phyloP scores from a whole-genome alignment of 1,140 invertebrate species.

The Pogonus chalceus region DNA sequence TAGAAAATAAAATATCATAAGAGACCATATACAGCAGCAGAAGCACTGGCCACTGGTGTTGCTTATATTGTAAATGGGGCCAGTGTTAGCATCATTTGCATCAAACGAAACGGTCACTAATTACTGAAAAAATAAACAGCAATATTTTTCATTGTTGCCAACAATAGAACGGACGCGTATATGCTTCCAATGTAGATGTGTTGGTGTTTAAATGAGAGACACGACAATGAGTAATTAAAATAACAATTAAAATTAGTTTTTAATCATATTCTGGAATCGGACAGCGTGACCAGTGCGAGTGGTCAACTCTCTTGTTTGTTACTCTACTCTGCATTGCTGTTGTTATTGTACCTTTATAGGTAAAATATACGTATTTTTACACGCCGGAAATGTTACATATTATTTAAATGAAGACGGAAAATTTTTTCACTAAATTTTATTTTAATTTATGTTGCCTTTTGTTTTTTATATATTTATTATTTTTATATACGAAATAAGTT shows the following conservation, averaged over 20 bases:
- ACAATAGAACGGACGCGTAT: conserved; percentile 3
- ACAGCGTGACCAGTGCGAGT: conserved; percentile 7
- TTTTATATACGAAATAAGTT: too few relatives aligned
- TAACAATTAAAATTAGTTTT: conserved; percentile 12
- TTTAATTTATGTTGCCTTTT: too few relatives aligned
- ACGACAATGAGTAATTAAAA: conserved; percentile 13
- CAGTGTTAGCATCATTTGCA: not conserved
- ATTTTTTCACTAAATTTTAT: too few relatives aligned
- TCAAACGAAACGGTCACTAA: conserved; percentile 6
- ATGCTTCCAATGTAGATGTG: not conserved
- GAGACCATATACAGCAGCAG: not conserved
- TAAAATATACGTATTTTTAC: too few relatives aligned
- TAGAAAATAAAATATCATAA: too few relatives aligned
- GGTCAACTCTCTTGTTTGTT: too few relatives aligned
- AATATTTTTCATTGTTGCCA: conserved; percentile 6
- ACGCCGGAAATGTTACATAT: too few relatives aligned
- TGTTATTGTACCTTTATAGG: too few relatives aligned
- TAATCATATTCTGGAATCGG: conserved; percentile 7
- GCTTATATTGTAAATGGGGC: not conserved
- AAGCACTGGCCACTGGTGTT: not conserved
- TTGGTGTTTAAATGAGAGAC: conserved; percentile 3
- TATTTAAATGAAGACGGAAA: too few relatives aligned
- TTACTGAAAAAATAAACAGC: conserved; percentile 5
- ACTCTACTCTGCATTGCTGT: too few relatives aligned
- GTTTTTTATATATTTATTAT: too few relatives aligned